Base-by-base conservation (phyloP, 23 tunicate genomes). In the Clavelina lepadiformis region DNA sequence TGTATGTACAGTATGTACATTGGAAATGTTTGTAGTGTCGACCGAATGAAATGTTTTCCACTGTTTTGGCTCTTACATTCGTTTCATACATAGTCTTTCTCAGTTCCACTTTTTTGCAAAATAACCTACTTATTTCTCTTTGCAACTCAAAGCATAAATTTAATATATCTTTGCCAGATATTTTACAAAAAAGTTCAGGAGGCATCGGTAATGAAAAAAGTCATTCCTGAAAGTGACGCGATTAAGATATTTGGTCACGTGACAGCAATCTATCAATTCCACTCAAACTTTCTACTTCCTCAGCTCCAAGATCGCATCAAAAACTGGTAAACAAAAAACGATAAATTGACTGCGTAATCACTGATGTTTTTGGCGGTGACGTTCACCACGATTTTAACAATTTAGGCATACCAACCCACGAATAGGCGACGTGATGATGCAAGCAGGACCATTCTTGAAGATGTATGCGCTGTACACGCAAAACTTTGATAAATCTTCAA, bases 391-490 rank as follows among this genome's bases (percentile, higher is more conserved):
- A n/a, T 41, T 41, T 41, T 41, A 41, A 15, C 15, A 41, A 33
- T 54, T 4, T 78, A 88, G 96, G 96, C 73, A 88, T 21, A 2
- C 76, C 25, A 69, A 81, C 54, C 97, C 97, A 28, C 72, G 59
- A 38, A 82, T 89, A 33, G 87, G 97, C 29, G 97, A 89, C 53
- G 76, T 89, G 58, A 80, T 89, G 89, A 55, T 61, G n/a, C 75
- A 63, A 28, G 97, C 97, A 2, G 97, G 78, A 33, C 97, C 88
- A 34, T 89, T 89, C 63, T 69, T 89, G 47, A 75, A 75, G 64
- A 89, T 89, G 97, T 89, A 89, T 79, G 76, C 79, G 23, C 56
- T 89, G 38, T 89, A 89, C 63, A 82, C 81, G 31, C 83, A 89
- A 68, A 72, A 89, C 49, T 77, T 82, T 35, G 67, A 70, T 35